Evolutionary conservation across 2,888 invertebrate genomes (phyloP).

Genomic region (Dynastes maya): DNA sequence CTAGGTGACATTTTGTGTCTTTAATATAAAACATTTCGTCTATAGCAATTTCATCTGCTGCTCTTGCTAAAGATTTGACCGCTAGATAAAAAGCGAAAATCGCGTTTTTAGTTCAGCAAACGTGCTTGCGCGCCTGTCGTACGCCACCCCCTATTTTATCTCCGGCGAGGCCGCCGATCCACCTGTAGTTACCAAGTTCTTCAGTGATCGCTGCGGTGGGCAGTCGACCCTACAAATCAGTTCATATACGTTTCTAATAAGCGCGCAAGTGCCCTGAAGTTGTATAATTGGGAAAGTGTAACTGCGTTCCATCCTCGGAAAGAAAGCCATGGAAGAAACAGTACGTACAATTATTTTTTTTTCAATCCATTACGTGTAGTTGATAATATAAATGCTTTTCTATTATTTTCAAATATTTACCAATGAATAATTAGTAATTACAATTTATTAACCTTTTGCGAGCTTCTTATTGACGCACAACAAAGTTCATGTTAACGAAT

Average conservation of each 20-base stretch:
- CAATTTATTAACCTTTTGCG: too few species aligned
- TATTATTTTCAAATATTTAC: too few species aligned
- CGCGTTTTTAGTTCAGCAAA: background rate
- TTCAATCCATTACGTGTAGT: background rate
- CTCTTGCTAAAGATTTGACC: background rate
- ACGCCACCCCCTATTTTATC: conserved; percentile 10
- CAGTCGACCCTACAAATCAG: conserved; percentile 18
- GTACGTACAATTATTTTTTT: conserved; percentile 16
- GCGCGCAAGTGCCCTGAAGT: conserved; percentile 18
- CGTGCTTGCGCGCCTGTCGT: conserved; percentile 20
- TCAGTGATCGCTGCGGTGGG: conserved; percentile 16
- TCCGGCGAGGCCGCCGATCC: conserved; percentile 3
- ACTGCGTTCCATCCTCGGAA: background rate
- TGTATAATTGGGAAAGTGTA: conserved; percentile 2
- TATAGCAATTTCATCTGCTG: background rate
- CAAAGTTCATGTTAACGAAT: too few species aligned
- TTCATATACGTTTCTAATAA: conserved; percentile 7
- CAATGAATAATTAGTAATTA: too few species aligned
- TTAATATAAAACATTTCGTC: too few species aligned
- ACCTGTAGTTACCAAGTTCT: conserved; percentile 41
- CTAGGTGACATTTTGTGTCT: too few species aligned
- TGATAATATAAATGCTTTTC: too few species aligned
- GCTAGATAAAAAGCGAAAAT: background rate
- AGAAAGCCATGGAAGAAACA: conserved; percentile 21
- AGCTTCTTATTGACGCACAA: too few species aligned